phyloP scores from a whole-genome alignment of 1,140 invertebrate genomes.

The Pseudomyrmex concolor region DNA sequence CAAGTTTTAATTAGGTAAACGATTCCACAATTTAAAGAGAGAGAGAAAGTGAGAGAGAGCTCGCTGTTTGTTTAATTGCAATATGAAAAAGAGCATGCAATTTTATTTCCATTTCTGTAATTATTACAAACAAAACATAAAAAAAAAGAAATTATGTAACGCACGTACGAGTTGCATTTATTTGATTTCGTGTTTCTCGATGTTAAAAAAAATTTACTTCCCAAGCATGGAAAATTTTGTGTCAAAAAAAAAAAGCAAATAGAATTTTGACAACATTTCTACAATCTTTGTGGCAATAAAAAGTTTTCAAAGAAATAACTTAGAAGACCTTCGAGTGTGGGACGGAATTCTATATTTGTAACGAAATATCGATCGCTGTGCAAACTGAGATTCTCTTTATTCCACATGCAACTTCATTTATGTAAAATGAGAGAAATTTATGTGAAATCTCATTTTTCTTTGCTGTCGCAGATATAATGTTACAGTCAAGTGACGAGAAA shows the following conservation, averaged over 20 bases:
- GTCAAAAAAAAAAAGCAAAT: too few species aligned
- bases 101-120: slow-evolving; percentile 50
- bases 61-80: slow-evolving; percentile 19
- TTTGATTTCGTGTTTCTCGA: background rate
- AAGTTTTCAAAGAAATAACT: too few species aligned
- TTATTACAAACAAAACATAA: background rate
- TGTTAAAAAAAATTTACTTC: slow-evolving; percentile 2
- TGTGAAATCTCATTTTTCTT: background rate
- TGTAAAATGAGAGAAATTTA: background rate
- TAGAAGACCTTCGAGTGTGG: too few species aligned
- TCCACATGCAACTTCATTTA: background rate
- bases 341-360: slow-evolving; percentile 1
- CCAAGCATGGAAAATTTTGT: background rate
- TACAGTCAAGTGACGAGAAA: background rate
- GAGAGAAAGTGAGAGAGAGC: background rate
- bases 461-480: background rate
- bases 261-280: too few species aligned
- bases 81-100: slow-evolving; percentile 15
- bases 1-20: slow-evolving; percentile 42
- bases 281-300: too few species aligned
- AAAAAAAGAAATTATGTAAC: slow-evolving; percentile 19
- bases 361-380: background rate
- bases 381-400: background rate
- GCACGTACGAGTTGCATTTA: slow-evolving; percentile 13
- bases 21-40: background rate